Evolutionary conservation across 1,140 invertebrate genomes (phyloP).

Genomic region (Acyrthosiphon pisum): DNA sequence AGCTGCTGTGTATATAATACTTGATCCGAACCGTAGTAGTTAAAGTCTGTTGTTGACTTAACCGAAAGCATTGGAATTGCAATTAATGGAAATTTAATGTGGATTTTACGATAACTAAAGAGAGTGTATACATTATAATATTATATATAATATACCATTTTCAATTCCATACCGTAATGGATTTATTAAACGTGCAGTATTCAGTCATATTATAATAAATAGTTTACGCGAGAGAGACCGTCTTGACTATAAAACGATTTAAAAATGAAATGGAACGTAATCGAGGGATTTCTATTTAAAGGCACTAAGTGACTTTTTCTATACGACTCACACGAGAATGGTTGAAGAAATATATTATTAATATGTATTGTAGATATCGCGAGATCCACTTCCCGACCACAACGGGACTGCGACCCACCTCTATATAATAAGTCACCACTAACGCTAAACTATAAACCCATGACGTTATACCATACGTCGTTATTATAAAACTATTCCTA

Average conservation of each 20-base stretch:
- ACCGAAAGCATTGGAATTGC: not conserved
- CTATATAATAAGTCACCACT: not conserved
- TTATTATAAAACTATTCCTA: too few relatives aligned
- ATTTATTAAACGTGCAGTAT: not conserved
- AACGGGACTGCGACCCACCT: not conserved
- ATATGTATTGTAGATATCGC: not conserved
- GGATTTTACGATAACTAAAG: not conserved
- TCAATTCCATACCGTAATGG: slow-evolving; percentile 5
- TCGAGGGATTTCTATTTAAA: not conserved
- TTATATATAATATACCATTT: not conserved
- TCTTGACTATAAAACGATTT: not conserved
- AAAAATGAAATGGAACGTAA: not conserved
- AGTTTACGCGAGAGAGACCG: not conserved
- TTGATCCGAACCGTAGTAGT: not conserved
- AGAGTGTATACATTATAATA: not conserved
- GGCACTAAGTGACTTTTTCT: not conserved
- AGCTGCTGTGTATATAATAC: not conserved
- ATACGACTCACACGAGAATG: not conserved
- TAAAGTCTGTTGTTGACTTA: not conserved
- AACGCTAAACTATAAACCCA: not conserved
- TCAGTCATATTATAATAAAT: not conserved
- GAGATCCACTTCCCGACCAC: not conserved
- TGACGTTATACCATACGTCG: too few relatives aligned
- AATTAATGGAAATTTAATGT: not conserved
- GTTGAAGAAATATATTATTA: not conserved